phyloP scores from a whole-genome alignment of 1,140 invertebrate genomes.

The Contarinia nasturtii region DNA sequence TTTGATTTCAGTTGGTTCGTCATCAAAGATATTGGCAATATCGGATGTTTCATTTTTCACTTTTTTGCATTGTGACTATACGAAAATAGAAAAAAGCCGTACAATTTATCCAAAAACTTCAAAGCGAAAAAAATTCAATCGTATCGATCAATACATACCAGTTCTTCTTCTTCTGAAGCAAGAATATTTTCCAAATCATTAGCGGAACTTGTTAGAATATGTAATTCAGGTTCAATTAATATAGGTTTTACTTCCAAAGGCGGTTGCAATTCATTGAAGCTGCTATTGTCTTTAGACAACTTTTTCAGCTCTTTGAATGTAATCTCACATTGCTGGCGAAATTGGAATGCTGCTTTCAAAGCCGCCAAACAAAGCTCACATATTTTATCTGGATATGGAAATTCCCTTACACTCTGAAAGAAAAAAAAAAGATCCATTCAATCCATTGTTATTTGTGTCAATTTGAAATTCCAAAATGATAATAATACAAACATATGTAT shows the following conservation, averaged over 20 bases:
- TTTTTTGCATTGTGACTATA: background rate
- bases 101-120: background rate
- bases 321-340: constrained; percentile 1
- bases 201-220: background rate
- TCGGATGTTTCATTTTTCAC: background rate
- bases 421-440: background rate
- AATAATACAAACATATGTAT: no score
- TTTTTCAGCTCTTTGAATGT: background rate
- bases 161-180: no score
- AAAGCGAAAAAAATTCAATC: background rate
- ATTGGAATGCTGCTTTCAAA: background rate
- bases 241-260: background rate
- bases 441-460: no score
- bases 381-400: background rate
- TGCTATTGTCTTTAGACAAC: background rate
- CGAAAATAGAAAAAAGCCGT: background rate
- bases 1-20: background rate
- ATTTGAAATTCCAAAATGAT: no score
- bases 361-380: constrained; percentile 1
- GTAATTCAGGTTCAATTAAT: background rate
- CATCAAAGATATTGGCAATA: background rate
- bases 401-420: background rate
- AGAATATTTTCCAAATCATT: background rate
- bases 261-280: background rate
- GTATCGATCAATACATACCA: background rate